Evolutionary conservation across 2,888 invertebrate genomes (phyloP).

Genomic region (Melipona bicolor): DNA sequence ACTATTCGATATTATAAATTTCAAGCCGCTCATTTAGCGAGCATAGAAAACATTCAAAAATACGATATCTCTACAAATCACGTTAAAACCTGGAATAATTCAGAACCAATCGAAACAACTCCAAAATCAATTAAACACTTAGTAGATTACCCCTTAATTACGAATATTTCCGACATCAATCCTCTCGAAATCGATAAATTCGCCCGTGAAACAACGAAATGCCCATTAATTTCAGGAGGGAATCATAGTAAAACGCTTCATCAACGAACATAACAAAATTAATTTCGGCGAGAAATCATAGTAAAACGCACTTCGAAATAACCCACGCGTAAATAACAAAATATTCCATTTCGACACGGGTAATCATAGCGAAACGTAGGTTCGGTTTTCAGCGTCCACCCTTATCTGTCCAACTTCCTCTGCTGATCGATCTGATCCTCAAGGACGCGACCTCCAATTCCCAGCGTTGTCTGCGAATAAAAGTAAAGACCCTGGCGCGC

Average conservation of each 20-base stretch:
- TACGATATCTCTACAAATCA: background rate
- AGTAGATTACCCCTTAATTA: background rate
- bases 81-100: background rate
- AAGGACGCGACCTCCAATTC: constrained; percentile 5
- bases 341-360: too few species aligned
- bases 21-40: background rate
- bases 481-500: constrained; percentile 28
- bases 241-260: background rate
- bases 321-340: too few species aligned
- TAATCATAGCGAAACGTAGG: too few species aligned
- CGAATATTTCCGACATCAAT: background rate
- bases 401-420: background rate
- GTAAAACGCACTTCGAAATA: too few species aligned
- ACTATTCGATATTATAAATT: background rate
- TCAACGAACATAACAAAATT: too few species aligned
- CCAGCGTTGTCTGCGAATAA: constrained; percentile 3
- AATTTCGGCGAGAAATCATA: too few species aligned
- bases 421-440: constrained; percentile 34
- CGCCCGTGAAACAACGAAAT: background rate
- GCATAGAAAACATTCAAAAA: background rate
- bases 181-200: background rate
- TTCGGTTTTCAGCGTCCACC: background rate
- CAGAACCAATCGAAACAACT: background rate
- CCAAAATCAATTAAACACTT: background rate
- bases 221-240: too few species aligned